Evolutionary conservation across 2,797 vertebrate genomes (phyloP).

Genomic region (Chaunax sp.): DNA sequence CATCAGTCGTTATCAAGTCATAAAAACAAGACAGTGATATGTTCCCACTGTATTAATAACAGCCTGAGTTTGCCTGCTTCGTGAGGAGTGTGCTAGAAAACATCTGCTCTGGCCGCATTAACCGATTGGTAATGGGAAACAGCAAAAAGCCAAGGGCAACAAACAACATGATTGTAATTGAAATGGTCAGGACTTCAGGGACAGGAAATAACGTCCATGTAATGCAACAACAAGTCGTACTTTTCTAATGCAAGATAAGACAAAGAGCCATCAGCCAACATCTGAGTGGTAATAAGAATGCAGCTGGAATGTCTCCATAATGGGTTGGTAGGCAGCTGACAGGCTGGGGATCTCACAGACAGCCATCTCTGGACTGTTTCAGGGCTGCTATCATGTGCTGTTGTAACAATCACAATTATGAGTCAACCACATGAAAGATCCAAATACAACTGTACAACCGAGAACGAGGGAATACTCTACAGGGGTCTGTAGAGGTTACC

Average conservation of each 20-base stretch:
- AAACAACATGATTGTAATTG: constrained; percentile 53
- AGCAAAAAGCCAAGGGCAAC: constrained; percentile 55
- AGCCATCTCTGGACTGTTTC: constrained; percentile 6
- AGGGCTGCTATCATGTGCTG: no score
- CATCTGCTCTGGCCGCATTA: constrained; percentile 62
- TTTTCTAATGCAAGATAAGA: constrained; percentile 22
- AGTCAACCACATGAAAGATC: no score
- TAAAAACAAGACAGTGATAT: constrained; percentile 60
- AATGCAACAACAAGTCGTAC: constrained; percentile 24
- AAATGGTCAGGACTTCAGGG: constrained; percentile 55
- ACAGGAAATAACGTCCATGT: constrained; percentile 29
- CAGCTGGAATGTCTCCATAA: constrained; percentile 40
- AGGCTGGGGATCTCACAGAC: constrained; percentile 6
- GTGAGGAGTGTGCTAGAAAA: constrained; percentile 49
- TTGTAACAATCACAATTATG: no score
- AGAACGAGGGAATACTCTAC: background rate
- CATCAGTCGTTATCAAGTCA: constrained; percentile 65
- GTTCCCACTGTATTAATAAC: constrained; percentile 46
- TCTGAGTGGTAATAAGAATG: constrained; percentile 49
- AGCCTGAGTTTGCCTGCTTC: constrained; percentile 39
- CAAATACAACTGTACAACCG: background rate
- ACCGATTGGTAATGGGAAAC: constrained; percentile 52
- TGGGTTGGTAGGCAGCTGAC: constrained; percentile 21
- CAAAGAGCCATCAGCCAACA: constrained; percentile 42
- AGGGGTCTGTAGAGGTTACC: no score